These are phyloP conservation scores for Corythoichthys intestinalis DNA, from an alignment of 2,113 vertebrate species.

Conservation along the genomic window DNA sequence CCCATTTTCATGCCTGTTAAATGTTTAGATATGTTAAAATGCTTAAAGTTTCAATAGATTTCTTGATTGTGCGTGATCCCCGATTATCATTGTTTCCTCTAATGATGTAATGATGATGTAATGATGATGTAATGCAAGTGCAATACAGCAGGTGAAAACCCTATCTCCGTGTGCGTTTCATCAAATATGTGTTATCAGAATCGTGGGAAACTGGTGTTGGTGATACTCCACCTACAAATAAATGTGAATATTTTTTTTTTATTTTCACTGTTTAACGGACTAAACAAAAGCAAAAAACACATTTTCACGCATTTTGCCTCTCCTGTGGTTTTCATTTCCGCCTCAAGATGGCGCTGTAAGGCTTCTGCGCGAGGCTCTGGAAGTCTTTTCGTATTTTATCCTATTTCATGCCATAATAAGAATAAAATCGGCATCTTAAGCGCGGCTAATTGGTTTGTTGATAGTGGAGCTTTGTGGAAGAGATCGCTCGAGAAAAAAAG, in stretches of 20 bases:
- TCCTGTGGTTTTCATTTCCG: neutral
- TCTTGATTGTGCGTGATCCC: neutral
- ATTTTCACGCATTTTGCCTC: neutral
- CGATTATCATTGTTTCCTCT: conserved; percentile 46
- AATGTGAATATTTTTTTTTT: neutral
- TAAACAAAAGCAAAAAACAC: no score
- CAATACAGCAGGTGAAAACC: conserved; percentile 52
- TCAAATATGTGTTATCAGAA: neutral
- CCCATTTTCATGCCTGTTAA: neutral
- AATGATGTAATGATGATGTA: conserved; percentile 44
- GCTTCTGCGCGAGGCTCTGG: neutral
- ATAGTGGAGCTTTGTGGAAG: neutral
- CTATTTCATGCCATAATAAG: neutral
- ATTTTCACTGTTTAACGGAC: neutral
- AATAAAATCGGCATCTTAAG: neutral
- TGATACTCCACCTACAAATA: neutral
- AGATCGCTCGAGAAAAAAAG: conserved; percentile 22
- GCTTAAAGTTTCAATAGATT: no score
- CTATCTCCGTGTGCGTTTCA: conserved; percentile 15
- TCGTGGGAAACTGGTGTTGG: neutral
- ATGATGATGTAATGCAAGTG: conserved; percentile 61
- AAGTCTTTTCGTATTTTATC: neutral
- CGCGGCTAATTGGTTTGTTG: neutral
- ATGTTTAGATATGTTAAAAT: no score
- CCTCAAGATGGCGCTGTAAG: conserved; percentile 48